Conservation (phyloP, 2,797 vertebrate species). For the Poeciliopsis paucimaculata region DNA sequence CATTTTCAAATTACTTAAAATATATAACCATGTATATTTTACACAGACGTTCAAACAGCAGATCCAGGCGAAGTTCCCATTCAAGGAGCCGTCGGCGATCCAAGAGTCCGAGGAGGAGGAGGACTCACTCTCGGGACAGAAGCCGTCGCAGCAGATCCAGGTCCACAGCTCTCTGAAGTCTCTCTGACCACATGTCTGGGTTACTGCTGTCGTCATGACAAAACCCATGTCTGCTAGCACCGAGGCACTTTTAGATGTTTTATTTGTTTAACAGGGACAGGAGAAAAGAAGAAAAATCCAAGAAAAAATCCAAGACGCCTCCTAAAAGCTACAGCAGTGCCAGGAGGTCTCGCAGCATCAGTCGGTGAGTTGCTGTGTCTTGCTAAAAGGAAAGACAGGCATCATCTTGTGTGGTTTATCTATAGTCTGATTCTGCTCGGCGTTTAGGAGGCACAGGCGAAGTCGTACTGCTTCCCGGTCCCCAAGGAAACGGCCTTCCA, state of each 20-base stretch:
- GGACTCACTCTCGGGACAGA: slow-evolving; percentile 90
- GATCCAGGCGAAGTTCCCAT: slow-evolving; percentile 91
- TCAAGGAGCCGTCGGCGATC: slow-evolving; percentile 93
- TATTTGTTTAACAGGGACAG: slow-evolving; percentile 83
- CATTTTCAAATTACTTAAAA: neutral
- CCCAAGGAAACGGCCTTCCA: slow-evolving; percentile 88
- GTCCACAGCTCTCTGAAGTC: slow-evolving; percentile 46
- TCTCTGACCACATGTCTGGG: neutral
- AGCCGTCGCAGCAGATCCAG: slow-evolving; percentile 90
- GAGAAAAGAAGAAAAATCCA: slow-evolving; percentile 95
- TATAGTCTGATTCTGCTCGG: neutral
- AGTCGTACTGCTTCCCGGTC: slow-evolving; percentile 90
- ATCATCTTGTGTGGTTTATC: neutral
- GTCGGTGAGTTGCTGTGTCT: slow-evolving; percentile 81
- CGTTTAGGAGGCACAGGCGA: slow-evolving; percentile 84
- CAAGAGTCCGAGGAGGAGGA: slow-evolving; percentile 91
- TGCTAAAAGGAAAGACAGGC: neutral
- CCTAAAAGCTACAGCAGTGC: slow-evolving; percentile 99
- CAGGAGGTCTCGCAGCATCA: slow-evolving; percentile 91
- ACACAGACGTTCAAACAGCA: slow-evolving; percentile 91
- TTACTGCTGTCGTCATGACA: neutral
- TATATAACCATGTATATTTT: neutral
- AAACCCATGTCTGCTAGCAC: neutral
- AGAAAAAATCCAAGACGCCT: slow-evolving; percentile 97
- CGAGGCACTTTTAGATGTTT: neutral